Conservation (phyloP, 2,113 vertebrate species). For the Pollimyrus isidori region DNA sequence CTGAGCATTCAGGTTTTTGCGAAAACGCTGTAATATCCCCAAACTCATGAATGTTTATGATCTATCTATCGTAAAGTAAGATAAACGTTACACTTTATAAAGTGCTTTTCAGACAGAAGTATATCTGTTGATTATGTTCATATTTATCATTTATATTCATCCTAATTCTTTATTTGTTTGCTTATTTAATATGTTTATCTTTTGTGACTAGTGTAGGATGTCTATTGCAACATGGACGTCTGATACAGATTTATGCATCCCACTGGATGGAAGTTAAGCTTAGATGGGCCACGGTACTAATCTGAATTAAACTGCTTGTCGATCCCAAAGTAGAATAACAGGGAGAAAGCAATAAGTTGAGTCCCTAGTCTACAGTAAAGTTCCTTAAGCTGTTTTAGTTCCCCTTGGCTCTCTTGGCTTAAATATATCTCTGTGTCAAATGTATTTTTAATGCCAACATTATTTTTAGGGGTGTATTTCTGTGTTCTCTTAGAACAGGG, state of each 20-base stretch:
- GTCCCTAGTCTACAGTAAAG: not conserved
- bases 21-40: not conserved
- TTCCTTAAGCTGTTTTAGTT: not conserved
- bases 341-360: not conserved
- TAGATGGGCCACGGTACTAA: not conserved
- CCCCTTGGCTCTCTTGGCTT: not conserved
- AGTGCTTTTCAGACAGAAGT: not conserved
- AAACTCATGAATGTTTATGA: too few species aligned
- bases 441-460: not conserved
- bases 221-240: not conserved
- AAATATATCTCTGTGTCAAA: constrained; percentile 4
- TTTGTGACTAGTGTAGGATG: not conserved
- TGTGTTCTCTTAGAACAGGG: constrained; percentile 52
- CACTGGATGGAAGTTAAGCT: not conserved
- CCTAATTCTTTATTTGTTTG: not conserved
- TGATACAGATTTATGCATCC: not conserved
- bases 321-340: not conserved
- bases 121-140: not conserved
- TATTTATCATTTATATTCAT: not conserved
- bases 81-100: not conserved
- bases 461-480: constrained; percentile 38
- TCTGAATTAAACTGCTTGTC: not conserved
- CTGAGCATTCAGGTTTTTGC: not conserved
- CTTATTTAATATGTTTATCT: not conserved
- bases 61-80: too few species aligned